phyloP scores from a whole-genome alignment of 2,113 vertebrate species.

The Furnarius figulus region DNA sequence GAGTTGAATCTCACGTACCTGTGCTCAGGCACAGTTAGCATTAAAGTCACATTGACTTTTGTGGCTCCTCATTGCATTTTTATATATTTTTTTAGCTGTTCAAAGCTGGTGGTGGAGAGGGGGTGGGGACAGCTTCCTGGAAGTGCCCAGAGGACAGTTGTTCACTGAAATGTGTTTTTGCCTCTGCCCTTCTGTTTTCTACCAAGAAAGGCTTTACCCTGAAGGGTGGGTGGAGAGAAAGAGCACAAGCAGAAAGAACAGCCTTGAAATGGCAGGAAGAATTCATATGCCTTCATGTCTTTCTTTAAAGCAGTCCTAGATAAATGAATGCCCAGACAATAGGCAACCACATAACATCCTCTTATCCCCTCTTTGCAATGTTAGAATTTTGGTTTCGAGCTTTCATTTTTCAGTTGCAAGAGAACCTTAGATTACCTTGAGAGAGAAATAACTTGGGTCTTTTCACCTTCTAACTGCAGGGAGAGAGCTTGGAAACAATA shows the following conservation, averaged over 20 bases:
- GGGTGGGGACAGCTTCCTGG: slow-evolving; percentile 6
- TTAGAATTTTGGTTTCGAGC: not conserved
- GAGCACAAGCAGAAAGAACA: not conserved
- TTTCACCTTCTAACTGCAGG: not conserved
- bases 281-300: not conserved
- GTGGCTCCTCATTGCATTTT: not conserved
- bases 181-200: not conserved
- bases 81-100: not conserved
- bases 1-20: not conserved
- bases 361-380: not conserved
- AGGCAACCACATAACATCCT: not conserved
- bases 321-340: not conserved
- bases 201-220: not conserved
- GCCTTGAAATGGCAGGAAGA: not conserved
- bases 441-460: not conserved
- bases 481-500: not conserved
- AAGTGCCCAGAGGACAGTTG: not conserved
- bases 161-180: not conserved
- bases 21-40: not conserved
- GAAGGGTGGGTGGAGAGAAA: not conserved
- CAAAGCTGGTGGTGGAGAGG: not conserved
- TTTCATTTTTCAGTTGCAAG: not conserved
- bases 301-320: not conserved
- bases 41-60: not conserved
- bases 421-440: not conserved